A percentile compares a stretch with the other conserved stretches of the same genome.
These are phyloP conservation scores for Caiman crocodilus DNA, from an alignment of 2,797 vertebrate species.

Conservation along the genomic window DNA sequence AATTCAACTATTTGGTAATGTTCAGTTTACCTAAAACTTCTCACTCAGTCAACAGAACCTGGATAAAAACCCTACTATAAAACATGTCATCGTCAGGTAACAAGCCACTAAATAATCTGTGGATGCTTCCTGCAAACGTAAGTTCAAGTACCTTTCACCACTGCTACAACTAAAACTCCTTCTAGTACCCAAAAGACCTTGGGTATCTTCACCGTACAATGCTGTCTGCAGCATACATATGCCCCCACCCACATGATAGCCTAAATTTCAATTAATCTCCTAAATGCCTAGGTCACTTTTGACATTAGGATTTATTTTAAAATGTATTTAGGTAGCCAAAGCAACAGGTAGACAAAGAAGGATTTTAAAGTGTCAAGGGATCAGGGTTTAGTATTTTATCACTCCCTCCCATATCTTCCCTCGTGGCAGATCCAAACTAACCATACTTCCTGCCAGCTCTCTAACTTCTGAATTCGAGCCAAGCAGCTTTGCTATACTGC, in stretches of 20 bases:
- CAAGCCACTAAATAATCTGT: neutral
- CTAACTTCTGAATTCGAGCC: neutral
- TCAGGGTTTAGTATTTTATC: no score
- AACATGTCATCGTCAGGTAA: conserved; percentile 4
- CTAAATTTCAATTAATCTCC: neutral
- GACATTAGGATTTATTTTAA: neutral
- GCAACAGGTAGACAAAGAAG: no score
- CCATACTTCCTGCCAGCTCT: rapidly evolving
- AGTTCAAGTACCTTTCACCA: neutral
- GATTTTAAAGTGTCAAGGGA: no score
- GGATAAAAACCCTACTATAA: conserved; percentile 3
- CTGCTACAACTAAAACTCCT: no score
- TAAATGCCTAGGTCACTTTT: neutral
- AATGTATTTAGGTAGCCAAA: neutral
- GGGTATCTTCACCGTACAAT: neutral
- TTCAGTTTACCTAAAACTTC: conserved; percentile 48
- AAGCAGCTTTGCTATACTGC: no score
- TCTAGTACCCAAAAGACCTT: no score
- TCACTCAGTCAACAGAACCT: conserved; percentile 20
- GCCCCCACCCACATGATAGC: neutral
- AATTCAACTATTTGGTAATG: conserved; percentile 60
- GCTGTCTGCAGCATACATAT: neutral
- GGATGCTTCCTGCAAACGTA: neutral
- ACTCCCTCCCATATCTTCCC: neutral
- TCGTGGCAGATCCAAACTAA: neutral